Evolutionary conservation across 2,888 invertebrate species (phyloP).

Genomic region (Aromia moschata): DNA sequence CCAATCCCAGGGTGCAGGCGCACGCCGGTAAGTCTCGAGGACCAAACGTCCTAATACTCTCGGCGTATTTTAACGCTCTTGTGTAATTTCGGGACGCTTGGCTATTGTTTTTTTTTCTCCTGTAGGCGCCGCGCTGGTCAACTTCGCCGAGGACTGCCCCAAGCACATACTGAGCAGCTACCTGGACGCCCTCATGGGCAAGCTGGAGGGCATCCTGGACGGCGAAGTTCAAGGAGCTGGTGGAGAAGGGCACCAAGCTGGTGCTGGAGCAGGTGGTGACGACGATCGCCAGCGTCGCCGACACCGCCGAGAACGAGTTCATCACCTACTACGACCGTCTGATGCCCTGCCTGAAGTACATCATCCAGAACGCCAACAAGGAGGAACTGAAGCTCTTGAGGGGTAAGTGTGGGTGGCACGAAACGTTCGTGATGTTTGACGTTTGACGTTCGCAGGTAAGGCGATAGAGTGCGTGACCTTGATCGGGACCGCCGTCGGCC

Average conservation of each 20-base stretch:
- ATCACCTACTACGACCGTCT: conserved; percentile 91
- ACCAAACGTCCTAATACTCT: too few species aligned
- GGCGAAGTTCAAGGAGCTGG: conserved; percentile 92
- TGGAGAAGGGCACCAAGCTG: conserved; percentile 93
- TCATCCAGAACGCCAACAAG: conserved; percentile 91
- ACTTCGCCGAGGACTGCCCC: conserved; percentile 99
- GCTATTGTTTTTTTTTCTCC: conserved; percentile 45
- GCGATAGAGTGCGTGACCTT: conserved; percentile 99
- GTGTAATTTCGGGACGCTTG: not conserved
- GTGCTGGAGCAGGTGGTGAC: conserved; percentile 99
- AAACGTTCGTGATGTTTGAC: not conserved
- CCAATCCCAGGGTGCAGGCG: conserved; percentile 92
- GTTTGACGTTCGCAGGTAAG: conserved; percentile 66
- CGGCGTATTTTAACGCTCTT: too few species aligned
- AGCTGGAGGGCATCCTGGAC: conserved; percentile 89
- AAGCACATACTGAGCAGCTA: conserved; percentile 92
- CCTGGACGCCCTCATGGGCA: conserved; percentile 89
- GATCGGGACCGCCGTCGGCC: conserved; percentile 88
- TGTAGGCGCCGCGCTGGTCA: conserved; percentile 92
- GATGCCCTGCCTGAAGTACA: conserved; percentile 96
- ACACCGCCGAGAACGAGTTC: conserved; percentile 97
- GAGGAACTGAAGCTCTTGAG: conserved; percentile 89
- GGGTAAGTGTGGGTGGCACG: conserved; percentile 63
- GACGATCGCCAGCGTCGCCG: conserved; percentile 97
- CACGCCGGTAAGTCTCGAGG: conserved; percentile 68